Conservation (phyloP, 1,140 invertebrate species). For the Calephelis virginiensis region DNA sequence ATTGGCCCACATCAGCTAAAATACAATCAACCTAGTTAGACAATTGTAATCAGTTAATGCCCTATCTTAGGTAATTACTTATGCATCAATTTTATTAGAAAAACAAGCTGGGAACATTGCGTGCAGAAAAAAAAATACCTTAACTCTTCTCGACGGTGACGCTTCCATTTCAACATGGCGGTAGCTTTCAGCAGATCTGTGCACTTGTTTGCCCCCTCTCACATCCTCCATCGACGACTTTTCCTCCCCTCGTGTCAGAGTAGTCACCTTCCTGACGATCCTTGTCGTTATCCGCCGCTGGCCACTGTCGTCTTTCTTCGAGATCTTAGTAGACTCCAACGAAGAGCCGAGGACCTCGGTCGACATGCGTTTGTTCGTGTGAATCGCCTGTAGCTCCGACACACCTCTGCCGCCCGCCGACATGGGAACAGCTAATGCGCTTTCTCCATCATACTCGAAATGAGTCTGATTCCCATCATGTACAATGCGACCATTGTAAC, state of each 20-base stretch:
- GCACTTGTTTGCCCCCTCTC: slow-evolving; percentile 73
- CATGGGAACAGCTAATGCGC: slow-evolving; percentile 58
- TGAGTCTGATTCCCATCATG: slow-evolving; percentile 76
- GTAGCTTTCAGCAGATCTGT: slow-evolving; percentile 71
- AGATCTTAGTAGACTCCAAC: slow-evolving; percentile 89
- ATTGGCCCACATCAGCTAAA: no score
- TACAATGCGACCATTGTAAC: slow-evolving; percentile 70
- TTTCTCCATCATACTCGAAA: slow-evolving; percentile 73
- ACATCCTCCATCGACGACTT: slow-evolving; percentile 86
- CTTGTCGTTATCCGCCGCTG: slow-evolving; percentile 90
- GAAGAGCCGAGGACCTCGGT: slow-evolving; percentile 91
- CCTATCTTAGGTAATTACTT: neutral
- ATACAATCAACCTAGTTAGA: no score
- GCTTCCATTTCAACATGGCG: slow-evolving; percentile 73
- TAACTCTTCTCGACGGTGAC: slow-evolving; percentile 79
- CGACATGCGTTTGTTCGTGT: slow-evolving; percentile 89
- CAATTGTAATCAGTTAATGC: no score
- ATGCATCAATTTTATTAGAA: neutral
- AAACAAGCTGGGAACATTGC: neutral
- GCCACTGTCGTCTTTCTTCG: slow-evolving; percentile 85
- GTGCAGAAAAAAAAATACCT: slow-evolving; percentile 66
- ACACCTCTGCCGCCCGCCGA: slow-evolving; percentile 65
- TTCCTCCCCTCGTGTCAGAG: slow-evolving; percentile 91
- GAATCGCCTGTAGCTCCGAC: slow-evolving; percentile 85
- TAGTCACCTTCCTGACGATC: slow-evolving; percentile 94